Percentiles rank a stretch among this genome's conserved stretches.
Conservation (phyloP, 1,140 invertebrate genomes). For the Zelostemma sp. region DNA sequence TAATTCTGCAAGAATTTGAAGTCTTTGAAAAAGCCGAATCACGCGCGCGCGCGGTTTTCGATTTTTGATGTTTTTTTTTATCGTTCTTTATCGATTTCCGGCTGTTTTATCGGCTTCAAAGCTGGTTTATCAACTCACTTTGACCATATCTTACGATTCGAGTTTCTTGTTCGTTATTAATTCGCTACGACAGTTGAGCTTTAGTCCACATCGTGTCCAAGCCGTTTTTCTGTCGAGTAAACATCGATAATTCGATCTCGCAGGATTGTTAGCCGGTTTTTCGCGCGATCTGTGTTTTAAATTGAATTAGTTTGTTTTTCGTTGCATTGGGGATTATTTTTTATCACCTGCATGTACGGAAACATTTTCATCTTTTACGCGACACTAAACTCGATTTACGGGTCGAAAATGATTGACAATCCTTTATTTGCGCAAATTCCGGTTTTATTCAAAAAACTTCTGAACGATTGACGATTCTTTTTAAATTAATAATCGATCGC, state of each 20-base stretch:
- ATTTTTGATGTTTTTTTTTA: background rate
- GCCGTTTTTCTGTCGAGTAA: background rate
- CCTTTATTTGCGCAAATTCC: conserved; percentile 15
- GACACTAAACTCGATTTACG: conserved; percentile 57
- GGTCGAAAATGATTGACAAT: conserved; percentile 56
- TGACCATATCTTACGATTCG: conserved; percentile 6
- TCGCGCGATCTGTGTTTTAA: background rate
- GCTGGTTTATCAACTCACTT: too few species aligned
- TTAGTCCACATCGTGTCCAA: background rate
- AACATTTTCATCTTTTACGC: conserved; percentile 56
- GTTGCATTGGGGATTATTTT: background rate
- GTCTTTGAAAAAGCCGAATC: conserved; percentile 2
- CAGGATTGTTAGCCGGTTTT: background rate
- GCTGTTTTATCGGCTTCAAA: too few species aligned
- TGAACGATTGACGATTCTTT: background rate
- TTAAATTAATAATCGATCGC: background rate
- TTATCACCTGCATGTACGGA: conserved; percentile 59
- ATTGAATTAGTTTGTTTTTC: background rate
- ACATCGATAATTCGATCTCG: background rate
- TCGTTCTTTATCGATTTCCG: too few species aligned
- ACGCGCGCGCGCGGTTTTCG: background rate
- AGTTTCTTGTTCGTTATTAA: background rate
- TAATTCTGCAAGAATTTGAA: conserved; percentile 47
- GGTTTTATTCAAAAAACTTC: background rate
- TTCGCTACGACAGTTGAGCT: background rate